Conservation (phyloP, 2,888 invertebrate genomes). For the Salticus scenicus region DNA sequence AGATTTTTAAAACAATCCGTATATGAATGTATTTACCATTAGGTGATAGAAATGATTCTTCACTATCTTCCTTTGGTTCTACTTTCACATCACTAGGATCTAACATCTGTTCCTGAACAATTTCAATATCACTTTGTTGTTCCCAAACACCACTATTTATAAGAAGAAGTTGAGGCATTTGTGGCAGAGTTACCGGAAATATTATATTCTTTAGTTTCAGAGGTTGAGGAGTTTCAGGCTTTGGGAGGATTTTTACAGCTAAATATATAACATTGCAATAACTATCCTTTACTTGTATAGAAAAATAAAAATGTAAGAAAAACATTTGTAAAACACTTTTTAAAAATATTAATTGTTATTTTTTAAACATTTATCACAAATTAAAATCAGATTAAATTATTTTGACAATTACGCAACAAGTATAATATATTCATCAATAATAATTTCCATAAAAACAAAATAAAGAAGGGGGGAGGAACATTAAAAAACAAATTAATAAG, state of each 20-base stretch:
- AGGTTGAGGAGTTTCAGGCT: neutral
- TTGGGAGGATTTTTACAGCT: constrained; percentile 1
- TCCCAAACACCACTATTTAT: constrained; percentile 56
- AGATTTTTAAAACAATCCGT: neutral
- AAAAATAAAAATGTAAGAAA: too few relatives aligned
- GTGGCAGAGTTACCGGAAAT: constrained; percentile 30
- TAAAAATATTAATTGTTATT: too few relatives aligned
- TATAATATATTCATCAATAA: too few relatives aligned
- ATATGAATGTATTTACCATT: neutral
- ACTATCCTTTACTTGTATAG: too few relatives aligned
- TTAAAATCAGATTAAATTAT: too few relatives aligned
- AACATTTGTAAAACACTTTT: too few relatives aligned
- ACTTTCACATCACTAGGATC: neutral
- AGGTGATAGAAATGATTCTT: neutral
- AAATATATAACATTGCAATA: too few relatives aligned
- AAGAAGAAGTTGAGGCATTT: constrained; percentile 46
- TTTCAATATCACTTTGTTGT: constrained; percentile 31
- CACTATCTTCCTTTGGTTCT: constrained; percentile 26
- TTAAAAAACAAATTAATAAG: too few relatives aligned
- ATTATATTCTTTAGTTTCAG: constrained; percentile 37
- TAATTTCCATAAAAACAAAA: too few relatives aligned
- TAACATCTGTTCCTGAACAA: constrained; percentile 25
- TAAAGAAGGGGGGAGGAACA: too few relatives aligned
- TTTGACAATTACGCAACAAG: too few relatives aligned
- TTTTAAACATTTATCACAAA: too few relatives aligned